Evolutionary conservation across 2,888 invertebrate genomes (phyloP), one percentile per base, ranked within the genome.

Genomic region (Mythimna lalbum): DNA sequence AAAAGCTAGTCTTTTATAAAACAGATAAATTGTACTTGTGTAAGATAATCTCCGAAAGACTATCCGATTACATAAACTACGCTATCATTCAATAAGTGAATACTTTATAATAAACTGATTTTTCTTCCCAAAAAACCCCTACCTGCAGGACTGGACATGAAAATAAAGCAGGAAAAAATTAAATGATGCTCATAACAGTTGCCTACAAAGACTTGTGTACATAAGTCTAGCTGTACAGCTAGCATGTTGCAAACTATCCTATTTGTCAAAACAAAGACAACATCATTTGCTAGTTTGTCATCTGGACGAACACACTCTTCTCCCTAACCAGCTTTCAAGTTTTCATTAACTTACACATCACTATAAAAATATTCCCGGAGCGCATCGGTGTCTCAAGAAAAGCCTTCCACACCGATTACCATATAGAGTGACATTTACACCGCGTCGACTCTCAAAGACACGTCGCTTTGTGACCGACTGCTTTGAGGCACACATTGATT

Each of bases 391-490:
- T 81, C 81, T 81, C 80, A 82, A 84, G 84, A 87, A 87, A 83
- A 84, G 83, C 82, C 86, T 85, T 80, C 82, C 81, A 78, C 85
- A 80, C 80, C 78, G 83, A 91, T 90, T 91, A 89, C 87, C 91
- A 90, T 89, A 90, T 90, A 90, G 88, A 91, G 90, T 87, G 90
- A 90, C 90, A 88, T 89, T 90, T 90, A 90, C 88, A 90, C 87
- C 84, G 87, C 84, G 83, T 79, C 84, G 83, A 80, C 73, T 86
- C 83, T 88, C 86, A 87, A 89, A 88, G 87, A 85, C 82, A 80
- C 63, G 63, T 76, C 65, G 79, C 85, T 84, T 85, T 82, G 83
- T 82, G 81, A 71, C 73, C 52, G 59, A 52, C 47, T 67, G 66
- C 73, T 84, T 80, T 82, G 76, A 82, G 68, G 36, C 52, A 64